These are phyloP conservation scores for Bemisia tabaci DNA, from an alignment of 1,140 invertebrate species.

Conservation along the genomic window DNA sequence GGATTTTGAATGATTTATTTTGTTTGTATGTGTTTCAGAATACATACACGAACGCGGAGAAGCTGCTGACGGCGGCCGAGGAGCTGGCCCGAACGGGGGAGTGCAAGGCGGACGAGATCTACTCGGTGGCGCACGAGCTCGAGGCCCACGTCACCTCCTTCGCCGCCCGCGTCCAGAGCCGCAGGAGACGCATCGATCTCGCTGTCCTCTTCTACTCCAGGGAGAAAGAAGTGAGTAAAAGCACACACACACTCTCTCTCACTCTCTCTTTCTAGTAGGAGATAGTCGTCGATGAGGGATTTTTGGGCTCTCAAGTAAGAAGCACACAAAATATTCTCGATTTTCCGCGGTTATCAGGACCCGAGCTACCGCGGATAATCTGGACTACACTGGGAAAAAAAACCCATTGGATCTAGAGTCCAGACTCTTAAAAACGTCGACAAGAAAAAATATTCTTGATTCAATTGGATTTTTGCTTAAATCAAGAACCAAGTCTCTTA, in stretches of 20 bases:
- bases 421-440: too few species aligned
- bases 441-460: too few species aligned
- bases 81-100: constrained; percentile 91
- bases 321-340: not conserved
- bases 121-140: constrained; percentile 80
- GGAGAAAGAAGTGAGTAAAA: constrained; percentile 67
- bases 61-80: constrained; percentile 86
- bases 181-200: constrained; percentile 77
- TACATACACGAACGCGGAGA: constrained; percentile 97
- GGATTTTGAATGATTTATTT: too few species aligned
- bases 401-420: too few species aligned
- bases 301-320: too few species aligned
- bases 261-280: not conserved
- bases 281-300: not conserved
- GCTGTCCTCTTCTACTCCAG: constrained; percentile 93
- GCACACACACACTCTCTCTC: not conserved
- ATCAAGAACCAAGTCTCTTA: too few species aligned
- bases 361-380: too few species aligned
- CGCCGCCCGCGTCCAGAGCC: constrained; percentile 81
- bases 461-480: too few species aligned
- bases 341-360: too few species aligned
- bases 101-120: constrained; percentile 90
- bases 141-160: constrained; percentile 86
- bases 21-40: constrained; percentile 49
- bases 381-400: too few species aligned